These are phyloP conservation scores for Notarius lentiginosus DNA, from an alignment of 2,113 vertebrate genomes.

Conservation along the genomic window DNA sequence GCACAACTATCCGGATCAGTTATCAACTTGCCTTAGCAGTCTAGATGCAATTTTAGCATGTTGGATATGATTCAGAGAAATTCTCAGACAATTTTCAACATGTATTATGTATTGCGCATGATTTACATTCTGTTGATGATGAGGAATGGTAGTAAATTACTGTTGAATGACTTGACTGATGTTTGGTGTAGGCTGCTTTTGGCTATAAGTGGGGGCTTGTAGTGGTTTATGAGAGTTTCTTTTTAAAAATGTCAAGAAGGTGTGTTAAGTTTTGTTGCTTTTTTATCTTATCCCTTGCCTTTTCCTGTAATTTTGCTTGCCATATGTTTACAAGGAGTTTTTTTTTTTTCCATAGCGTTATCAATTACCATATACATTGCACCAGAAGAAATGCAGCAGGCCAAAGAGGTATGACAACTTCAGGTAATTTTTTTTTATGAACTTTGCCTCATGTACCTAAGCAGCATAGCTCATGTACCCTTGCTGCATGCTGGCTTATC, in stretches of 20 bases:
- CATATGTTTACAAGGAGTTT: constrained; percentile 11
- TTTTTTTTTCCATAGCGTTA: background rate
- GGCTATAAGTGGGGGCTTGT: background rate
- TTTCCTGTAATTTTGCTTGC: background rate
- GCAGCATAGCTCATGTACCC: constrained; percentile 24
- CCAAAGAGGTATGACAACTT: constrained; percentile 29
- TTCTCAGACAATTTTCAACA: background rate
- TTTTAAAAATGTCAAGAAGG: background rate
- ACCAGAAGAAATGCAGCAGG: background rate
- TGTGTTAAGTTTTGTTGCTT: background rate
- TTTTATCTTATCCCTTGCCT: background rate
- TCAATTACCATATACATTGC: constrained; percentile 15
- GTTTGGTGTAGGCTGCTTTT: background rate
- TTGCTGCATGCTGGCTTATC: constrained; percentile 16
- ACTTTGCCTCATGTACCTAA: constrained; percentile 31
- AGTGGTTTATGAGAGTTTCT: background rate
- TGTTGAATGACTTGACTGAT: background rate
- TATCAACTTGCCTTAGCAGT: background rate
- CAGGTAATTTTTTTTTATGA: constrained; percentile 34
- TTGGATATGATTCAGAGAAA: background rate
- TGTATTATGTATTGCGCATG: background rate
- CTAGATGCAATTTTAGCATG: background rate
- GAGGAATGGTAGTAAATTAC: background rate
- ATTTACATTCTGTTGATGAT: background rate
- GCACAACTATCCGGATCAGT: background rate